These are phyloP conservation scores for Morone chrysops DNA, from an alignment of 2,113 vertebrate genomes.

Conservation along the genomic window DNA sequence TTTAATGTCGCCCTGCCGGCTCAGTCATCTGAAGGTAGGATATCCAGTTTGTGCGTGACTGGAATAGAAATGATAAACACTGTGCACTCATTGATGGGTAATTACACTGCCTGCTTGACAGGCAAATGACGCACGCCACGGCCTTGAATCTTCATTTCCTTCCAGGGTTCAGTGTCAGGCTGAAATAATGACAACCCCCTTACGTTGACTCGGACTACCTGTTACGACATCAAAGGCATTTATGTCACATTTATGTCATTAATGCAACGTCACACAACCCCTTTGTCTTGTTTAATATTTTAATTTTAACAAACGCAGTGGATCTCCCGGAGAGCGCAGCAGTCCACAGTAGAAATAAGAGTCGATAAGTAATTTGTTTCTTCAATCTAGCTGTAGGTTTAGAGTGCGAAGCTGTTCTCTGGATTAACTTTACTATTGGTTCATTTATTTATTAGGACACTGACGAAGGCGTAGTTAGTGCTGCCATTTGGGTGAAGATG, in stretches of 20 bases:
- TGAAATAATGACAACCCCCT: conserved; percentile 40
- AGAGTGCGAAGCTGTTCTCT: background rate
- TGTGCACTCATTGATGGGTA: conserved; percentile 55
- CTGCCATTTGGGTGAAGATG: too few relatives aligned
- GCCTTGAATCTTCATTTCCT: conserved; percentile 70
- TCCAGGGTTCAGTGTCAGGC: conserved; percentile 35
- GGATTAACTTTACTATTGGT: background rate
- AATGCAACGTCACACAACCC: background rate
- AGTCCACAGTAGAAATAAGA: background rate
- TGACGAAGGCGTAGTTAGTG: background rate
- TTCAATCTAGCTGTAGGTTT: background rate
- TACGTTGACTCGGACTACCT: conserved; percentile 3
- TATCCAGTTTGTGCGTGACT: conserved; percentile 72
- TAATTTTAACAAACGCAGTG: background rate
- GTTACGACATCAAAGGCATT: conserved; percentile 36
- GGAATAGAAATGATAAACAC: conserved; percentile 76
- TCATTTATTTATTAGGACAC: background rate
- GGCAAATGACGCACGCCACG: conserved; percentile 71
- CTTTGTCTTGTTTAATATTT: background rate
- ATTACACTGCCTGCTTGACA: conserved; percentile 63
- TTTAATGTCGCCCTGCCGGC: conserved; percentile 49
- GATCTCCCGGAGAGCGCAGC: background rate
- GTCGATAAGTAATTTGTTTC: background rate
- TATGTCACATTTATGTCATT: conserved; percentile 11
- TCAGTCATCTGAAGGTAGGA: conserved; percentile 62